Conservation (phyloP, 92 coral and sea anemone species). For the Porites rus region DNA sequence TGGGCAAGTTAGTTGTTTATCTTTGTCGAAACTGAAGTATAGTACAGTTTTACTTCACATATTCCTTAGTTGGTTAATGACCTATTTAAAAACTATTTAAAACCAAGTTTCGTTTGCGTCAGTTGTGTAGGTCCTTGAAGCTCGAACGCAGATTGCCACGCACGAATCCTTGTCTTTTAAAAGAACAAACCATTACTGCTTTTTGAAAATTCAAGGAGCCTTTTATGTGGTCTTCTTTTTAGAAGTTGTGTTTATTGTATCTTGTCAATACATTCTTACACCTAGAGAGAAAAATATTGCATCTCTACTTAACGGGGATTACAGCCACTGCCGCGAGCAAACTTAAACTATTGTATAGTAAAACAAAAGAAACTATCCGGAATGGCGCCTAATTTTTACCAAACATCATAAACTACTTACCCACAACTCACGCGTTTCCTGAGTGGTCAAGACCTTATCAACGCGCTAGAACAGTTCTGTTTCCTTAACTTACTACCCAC, state of each 20-base stretch:
- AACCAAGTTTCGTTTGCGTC: conserved; percentile 15
- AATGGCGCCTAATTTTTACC: conserved; percentile 41
- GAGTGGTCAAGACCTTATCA: background rate
- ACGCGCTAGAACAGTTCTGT: background rate
- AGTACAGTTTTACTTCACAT: conserved; percentile 2
- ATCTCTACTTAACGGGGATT: conserved; percentile 40
- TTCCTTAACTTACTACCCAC: background rate
- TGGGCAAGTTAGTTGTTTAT: conserved; percentile 72
- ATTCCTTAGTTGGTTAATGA: conserved; percentile 37
- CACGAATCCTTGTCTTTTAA: background rate
- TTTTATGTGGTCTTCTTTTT: conserved; percentile 25
- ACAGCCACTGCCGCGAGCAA: conserved; percentile 40
- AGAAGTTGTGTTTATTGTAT: conserved; percentile 48
- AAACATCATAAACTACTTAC: conserved; percentile 28
- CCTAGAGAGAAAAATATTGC: conserved; percentile 50
- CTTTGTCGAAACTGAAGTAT: conserved; percentile 40
- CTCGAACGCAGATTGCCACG: conserved; percentile 16
- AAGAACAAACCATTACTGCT: background rate
- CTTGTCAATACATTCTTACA: conserved; percentile 43
- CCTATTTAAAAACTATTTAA: conserved; percentile 28
- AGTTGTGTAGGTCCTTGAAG: background rate
- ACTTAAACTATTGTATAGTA: conserved; percentile 24
- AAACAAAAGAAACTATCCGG: conserved; percentile 42
- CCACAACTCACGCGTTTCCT: conserved; percentile 25
- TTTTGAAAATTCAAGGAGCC: conserved; percentile 19